A percentile compares a stretch with the other conserved stretches of the same genome.
phyloP scores from a whole-genome alignment of 2,113 vertebrate genomes.

The Pagrus major region DNA sequence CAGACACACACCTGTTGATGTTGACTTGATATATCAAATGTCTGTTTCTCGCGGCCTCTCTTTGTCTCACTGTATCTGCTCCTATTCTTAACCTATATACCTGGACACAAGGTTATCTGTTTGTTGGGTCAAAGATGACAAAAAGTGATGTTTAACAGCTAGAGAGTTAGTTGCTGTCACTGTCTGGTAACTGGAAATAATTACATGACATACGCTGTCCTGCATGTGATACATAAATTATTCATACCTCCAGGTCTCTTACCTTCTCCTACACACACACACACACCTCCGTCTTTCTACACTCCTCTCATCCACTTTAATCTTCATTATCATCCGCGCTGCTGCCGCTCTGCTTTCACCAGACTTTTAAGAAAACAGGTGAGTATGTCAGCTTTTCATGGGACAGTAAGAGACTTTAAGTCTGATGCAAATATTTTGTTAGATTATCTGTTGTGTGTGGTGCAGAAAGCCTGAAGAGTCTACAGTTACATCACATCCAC shows the following conservation, averaged over 20 bases:
- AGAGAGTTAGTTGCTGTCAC: neutral
- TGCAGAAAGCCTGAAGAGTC: slow-evolving; percentile 1
- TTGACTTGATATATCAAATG: slow-evolving; percentile 66
- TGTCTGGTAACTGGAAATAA: slow-evolving; percentile 41
- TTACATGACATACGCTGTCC: slow-evolving; percentile 13
- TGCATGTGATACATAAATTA: slow-evolving; percentile 76
- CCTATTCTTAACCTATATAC: neutral
- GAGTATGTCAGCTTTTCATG: slow-evolving; percentile 32
- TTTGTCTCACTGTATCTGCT: slow-evolving; percentile 6
- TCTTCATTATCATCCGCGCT: neutral
- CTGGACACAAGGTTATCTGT: neutral
- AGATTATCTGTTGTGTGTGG: neutral
- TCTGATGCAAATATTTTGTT: neutral
- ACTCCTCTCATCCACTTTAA: neutral
- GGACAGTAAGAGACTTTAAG: neutral
- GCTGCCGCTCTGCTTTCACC: neutral
- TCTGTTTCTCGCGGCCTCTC: slow-evolving; percentile 40
- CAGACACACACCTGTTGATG: slow-evolving; percentile 64
- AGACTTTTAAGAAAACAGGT: slow-evolving; percentile 46
- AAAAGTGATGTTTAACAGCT: neutral
- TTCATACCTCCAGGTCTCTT: slow-evolving; percentile 69
- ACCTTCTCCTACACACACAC: slow-evolving; percentile 45
- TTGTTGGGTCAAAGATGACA: neutral
- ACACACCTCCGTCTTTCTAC: slow-evolving; percentile 28
- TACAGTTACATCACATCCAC: slow-evolving; percentile 23